Percentiles rank a stretch among this genome's conserved stretches.
Evolutionary conservation across 2,888 invertebrate species (phyloP).

Genomic region (Catocala sponsa): DNA sequence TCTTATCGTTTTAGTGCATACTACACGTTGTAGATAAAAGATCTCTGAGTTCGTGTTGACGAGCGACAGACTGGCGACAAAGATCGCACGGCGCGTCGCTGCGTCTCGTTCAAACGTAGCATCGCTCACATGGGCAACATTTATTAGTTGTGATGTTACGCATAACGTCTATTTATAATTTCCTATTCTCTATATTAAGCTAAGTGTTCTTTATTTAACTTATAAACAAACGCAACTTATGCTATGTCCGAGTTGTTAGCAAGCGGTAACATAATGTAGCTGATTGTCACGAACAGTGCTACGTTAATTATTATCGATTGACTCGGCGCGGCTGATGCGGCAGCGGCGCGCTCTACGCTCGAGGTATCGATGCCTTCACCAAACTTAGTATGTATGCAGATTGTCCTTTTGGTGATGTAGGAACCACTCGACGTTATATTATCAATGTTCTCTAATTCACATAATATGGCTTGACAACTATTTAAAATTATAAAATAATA

Average conservation of each 20-base stretch:
- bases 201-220: constrained; percentile 22
- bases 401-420: constrained; percentile 14
- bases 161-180: constrained; percentile 23
- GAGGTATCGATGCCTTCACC: constrained; percentile 2
- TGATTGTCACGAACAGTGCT: too few relatives aligned
- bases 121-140: constrained; percentile 5
- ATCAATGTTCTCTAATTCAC: too few relatives aligned
- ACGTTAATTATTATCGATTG: background rate
- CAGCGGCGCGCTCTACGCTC: background rate
- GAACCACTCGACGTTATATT: too few relatives aligned
- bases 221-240: constrained; percentile 10
- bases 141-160: constrained; percentile 18
- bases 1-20: constrained; percentile 72
- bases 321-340: constrained; percentile 5
- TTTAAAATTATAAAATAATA: too few relatives aligned
- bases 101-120: constrained; percentile 2
- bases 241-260: constrained; percentile 5
- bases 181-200: constrained; percentile 14
- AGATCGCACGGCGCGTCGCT: constrained; percentile 14
- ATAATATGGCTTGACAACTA: background rate
- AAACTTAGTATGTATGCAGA: constrained; percentile 7
- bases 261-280: background rate
- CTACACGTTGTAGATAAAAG: constrained; percentile 68
- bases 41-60: constrained; percentile 61
- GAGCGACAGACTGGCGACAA: constrained; percentile 20